Conservation (phyloP, 2,888 invertebrate genomes). For the Rhodophaea formosa region DNA sequence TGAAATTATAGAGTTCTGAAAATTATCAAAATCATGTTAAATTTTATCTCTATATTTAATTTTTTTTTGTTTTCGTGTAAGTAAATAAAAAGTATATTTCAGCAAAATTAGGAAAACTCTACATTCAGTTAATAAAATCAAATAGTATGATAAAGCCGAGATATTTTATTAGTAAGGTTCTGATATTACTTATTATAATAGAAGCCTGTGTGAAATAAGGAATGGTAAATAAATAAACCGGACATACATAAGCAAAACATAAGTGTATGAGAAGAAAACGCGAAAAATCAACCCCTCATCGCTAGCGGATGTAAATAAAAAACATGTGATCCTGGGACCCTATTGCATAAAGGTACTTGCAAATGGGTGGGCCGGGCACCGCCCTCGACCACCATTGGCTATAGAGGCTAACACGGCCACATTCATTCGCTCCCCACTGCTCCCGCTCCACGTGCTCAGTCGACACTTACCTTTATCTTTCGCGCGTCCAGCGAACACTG, state of each 20-base stretch:
- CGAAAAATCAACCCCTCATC: constrained; percentile 28
- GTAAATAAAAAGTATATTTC: no score
- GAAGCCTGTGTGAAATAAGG: neutral
- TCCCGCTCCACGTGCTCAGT: constrained; percentile 54
- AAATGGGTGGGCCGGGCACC: constrained; percentile 53
- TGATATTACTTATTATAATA: no score
- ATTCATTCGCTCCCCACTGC: constrained; percentile 61
- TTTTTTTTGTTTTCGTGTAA: neutral
- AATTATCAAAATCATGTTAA: neutral
- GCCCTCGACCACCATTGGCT: constrained; percentile 55
- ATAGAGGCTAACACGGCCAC: constrained; percentile 37
- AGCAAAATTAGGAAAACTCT: no score
- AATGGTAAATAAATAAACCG: neutral
- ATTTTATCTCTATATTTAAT: neutral
- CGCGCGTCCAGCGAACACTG: constrained; percentile 68
- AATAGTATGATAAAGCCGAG: no score
- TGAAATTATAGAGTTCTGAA: neutral
- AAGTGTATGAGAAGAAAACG: constrained; percentile 19
- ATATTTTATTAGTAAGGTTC: no score
- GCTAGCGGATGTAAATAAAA: constrained; percentile 11
- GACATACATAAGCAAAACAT: neutral
- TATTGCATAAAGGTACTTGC: constrained; percentile 18
- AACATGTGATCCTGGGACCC: constrained; percentile 19
- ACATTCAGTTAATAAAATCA: no score
- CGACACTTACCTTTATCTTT: constrained; percentile 67